Percentiles rank a stretch among this genome's conserved stretches.
Evolutionary conservation across 2,797 vertebrate genomes (phyloP).

Genomic region (Tachyglossus aculeatus): DNA sequence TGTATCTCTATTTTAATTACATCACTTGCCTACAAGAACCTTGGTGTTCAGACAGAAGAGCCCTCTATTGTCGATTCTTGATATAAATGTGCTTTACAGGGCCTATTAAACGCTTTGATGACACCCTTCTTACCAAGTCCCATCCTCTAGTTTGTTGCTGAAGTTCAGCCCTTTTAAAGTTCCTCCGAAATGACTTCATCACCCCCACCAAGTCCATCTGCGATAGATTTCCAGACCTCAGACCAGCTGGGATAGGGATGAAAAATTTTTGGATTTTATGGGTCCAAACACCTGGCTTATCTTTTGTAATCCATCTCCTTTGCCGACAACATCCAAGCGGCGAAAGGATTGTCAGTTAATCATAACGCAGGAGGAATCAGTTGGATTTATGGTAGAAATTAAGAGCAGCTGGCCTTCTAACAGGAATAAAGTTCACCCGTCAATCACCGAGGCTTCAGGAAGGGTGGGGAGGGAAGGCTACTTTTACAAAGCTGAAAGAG

Average conservation of each 20-base stretch:
- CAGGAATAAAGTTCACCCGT: slow-evolving; percentile 32
- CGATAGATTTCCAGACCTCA: too few species aligned
- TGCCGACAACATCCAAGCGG: background rate
- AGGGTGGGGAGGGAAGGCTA: slow-evolving; percentile 35
- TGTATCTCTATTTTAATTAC: too few species aligned
- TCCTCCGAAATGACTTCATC: too few species aligned
- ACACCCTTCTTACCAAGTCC: too few species aligned
- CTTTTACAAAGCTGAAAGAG: slow-evolving; percentile 52
- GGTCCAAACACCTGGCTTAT: slow-evolving; percentile 32
- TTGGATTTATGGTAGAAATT: slow-evolving; percentile 48
- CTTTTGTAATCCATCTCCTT: slow-evolving; percentile 34
- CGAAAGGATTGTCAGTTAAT: slow-evolving; percentile 52
- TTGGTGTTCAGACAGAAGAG: too few species aligned
- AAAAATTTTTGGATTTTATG: slow-evolving; percentile 25
- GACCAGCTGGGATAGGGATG: slow-evolving; percentile 35
- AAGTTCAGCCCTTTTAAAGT: too few species aligned
- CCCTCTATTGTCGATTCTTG: too few species aligned
- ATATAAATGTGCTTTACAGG: too few species aligned
- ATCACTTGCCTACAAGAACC: too few species aligned
- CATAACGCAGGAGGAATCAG: slow-evolving; percentile 36
- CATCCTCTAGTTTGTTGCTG: too few species aligned
- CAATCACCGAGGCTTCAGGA: slow-evolving; percentile 48
- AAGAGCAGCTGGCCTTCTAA: slow-evolving; percentile 37
- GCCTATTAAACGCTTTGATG: too few species aligned
- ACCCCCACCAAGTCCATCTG: too few species aligned